Evolutionary conservation across 2,113 vertebrate species (phyloP).

Genomic region (Chrysemys picta): DNA sequence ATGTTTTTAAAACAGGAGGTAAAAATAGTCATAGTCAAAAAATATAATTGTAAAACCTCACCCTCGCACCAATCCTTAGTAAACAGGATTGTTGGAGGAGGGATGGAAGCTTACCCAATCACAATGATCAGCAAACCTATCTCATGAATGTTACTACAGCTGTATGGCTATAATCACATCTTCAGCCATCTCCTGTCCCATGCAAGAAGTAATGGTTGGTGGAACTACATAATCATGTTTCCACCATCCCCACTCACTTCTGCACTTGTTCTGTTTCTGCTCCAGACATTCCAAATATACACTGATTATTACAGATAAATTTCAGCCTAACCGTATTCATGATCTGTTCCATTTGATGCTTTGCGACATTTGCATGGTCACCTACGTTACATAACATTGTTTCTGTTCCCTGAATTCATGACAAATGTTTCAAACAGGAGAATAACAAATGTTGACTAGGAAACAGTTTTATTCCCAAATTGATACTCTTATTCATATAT

Average conservation of each 20-base stretch:
- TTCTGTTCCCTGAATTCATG: background rate
- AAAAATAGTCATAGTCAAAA: background rate
- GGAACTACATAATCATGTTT: background rate
- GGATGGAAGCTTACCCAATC: background rate
- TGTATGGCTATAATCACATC: background rate
- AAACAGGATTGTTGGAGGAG: background rate
- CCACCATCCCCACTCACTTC: background rate
- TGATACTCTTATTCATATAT: too few species aligned
- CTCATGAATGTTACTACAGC: background rate
- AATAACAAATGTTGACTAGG: background rate
- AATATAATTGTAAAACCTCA: background rate
- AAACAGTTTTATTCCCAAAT: background rate
- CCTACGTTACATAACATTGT: background rate
- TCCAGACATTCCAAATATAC: background rate
- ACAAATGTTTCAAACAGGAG: background rate
- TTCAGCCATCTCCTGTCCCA: background rate
- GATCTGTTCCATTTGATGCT: background rate
- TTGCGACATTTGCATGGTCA: background rate
- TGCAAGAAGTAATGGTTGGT: background rate
- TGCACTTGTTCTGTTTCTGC: background rate
- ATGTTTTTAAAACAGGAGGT: fast-evolving
- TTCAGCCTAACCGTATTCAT: background rate
- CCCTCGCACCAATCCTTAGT: fast-evolving
- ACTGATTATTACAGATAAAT: background rate
- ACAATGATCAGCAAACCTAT: background rate